These are phyloP conservation scores for Astyanax mexicanus DNA, from an alignment of 2,797 vertebrate genomes.

Conservation along the genomic window DNA sequence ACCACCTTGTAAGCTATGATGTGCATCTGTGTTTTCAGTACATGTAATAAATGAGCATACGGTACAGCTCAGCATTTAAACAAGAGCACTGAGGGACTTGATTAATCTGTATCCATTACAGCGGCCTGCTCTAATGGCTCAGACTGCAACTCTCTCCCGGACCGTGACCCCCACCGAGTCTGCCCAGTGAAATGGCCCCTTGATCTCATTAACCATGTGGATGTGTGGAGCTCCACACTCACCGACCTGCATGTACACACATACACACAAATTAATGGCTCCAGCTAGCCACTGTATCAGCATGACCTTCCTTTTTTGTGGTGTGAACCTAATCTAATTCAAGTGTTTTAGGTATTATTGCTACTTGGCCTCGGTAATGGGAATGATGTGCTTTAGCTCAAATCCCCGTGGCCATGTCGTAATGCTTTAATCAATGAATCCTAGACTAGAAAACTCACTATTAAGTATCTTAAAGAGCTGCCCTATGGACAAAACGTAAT, in stretches of 20 bases:
- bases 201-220: conserved; percentile 56
- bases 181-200: conserved; percentile 48
- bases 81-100: conserved; percentile 34
- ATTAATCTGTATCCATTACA: conserved; percentile 44
- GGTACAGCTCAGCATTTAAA: conserved; percentile 1
- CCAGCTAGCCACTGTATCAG: conserved; percentile 11
- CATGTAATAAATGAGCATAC: conserved; percentile 8
- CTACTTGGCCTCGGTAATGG: conserved; percentile 36
- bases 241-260: conserved; percentile 16
- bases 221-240: conserved; percentile 34
- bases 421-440: conserved; percentile 37
- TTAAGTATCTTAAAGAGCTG: conserved; percentile 23
- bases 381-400: conserved; percentile 13
- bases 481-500: background rate
- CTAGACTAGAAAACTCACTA: conserved; percentile 17
- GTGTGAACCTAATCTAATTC: conserved; percentile 40
- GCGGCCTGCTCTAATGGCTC: conserved; percentile 22
- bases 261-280: conserved; percentile 44
- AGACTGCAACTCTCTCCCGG: conserved; percentile 18
- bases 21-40: conserved; percentile 15
- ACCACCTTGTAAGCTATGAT: background rate
- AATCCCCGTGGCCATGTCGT: conserved; percentile 2
- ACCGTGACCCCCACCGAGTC: conserved; percentile 49
- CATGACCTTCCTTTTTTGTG: conserved; percentile 32
- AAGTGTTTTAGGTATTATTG: conserved; percentile 43